Evolutionary conservation across 2,888 invertebrate species (phyloP), one percentile per base, ranked within the genome.

Genomic region (Tetragonula carbonaria): DNA sequence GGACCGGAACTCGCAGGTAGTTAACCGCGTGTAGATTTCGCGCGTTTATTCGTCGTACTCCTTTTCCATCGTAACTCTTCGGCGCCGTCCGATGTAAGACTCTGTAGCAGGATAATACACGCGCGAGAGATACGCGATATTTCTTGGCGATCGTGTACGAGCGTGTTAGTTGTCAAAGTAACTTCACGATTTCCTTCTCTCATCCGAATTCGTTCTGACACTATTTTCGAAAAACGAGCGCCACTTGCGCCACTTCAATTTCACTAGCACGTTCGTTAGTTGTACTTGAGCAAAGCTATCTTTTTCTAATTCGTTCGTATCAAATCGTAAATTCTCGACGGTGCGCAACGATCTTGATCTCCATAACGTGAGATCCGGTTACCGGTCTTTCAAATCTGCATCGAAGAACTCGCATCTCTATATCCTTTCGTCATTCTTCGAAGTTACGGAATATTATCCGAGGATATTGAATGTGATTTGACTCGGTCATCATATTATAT

Each of bases 321-420:
- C 80, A 70, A 88, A 87, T 90, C 89, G 88, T 90, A 89, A 90
- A 90, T 87, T 89, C 90, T 84, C 85, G 88, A 90, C 88, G 85
- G 81, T 82, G 77, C 86, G 85, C 90, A 89, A 90, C 87, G 87
- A 89, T 86, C 85, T 86, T 82, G 84, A 45, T 45, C 28, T 80
- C 79, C 70, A 85, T 74, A 84, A 85, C 88, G 80, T 72, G 85
- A 87, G 90, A 90, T 90, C 90, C 87, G 90, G 87, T 90, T 90
- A 85, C 88, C 85, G 68, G 84, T 87, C 78, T 80, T 76, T 82
- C 79, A 74, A 82, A 84, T 87, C 82, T 75, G 62, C 86, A 77
- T 77, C 80, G 84, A 85, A 80, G 87, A 78, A 72, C 82, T 85
- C 77, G 72, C 83, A 78, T 85, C 78, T 80, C 53, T 83, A 53